A percentile compares a stretch with the other conserved stretches of the same genome.
These are phyloP conservation scores for Venturia canescens DNA, from an alignment of 1,140 invertebrate species.

Conservation along the genomic window DNA sequence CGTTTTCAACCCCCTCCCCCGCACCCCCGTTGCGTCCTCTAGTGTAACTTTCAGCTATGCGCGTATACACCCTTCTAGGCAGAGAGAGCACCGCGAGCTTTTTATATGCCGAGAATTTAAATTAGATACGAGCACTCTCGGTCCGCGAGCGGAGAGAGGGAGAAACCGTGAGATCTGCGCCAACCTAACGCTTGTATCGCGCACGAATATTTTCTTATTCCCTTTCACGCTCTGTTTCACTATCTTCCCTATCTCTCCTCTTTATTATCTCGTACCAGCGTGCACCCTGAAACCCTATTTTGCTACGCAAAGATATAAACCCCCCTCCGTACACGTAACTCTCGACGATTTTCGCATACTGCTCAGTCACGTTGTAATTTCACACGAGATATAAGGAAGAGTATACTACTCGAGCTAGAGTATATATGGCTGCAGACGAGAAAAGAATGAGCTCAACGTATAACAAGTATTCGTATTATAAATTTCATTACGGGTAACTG, in stretches of 20 bases:
- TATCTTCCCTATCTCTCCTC: not conserved
- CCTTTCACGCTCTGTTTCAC: not conserved
- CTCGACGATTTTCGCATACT: not conserved
- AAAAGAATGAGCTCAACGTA: not conserved
- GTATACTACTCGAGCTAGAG: not conserved
- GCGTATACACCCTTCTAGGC: not conserved
- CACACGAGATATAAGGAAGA: slow-evolving; percentile 18
- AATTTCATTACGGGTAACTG: not conserved
- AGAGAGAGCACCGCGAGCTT: slow-evolving; percentile 64
- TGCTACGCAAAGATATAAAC: not conserved
- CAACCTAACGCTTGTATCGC: slow-evolving; percentile 61
- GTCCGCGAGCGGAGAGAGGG: slow-evolving; percentile 56
- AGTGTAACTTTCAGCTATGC: slow-evolving; percentile 26
- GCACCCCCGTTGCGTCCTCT: not conserved
- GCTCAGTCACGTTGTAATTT: slow-evolving; percentile 25
- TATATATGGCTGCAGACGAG: not conserved
- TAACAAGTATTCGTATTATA: not conserved
- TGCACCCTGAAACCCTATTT: not conserved
- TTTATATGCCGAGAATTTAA: slow-evolving; percentile 71
- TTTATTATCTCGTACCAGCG: not conserved
- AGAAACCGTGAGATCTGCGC: slow-evolving; percentile 59
- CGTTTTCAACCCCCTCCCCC: slow-evolving; percentile 10
- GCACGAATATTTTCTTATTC: slow-evolving; percentile 63
- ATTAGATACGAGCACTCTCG: slow-evolving; percentile 69
- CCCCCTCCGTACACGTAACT: not conserved